Base-by-base conservation (phyloP, 2,113 vertebrate species). In the Macrotis lagotis region DNA sequence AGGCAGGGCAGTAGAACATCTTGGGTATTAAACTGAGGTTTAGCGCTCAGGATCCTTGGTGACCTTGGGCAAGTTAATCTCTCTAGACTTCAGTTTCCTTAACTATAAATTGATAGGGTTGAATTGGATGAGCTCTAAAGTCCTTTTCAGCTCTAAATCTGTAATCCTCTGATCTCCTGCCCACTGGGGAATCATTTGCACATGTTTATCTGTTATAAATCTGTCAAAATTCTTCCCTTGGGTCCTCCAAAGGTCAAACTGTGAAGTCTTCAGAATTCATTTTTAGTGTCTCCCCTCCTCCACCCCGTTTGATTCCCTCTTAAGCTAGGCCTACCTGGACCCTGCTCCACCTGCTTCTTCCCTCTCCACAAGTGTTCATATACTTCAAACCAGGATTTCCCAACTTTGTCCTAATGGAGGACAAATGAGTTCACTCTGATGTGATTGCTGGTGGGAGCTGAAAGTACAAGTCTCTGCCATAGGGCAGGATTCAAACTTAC, bases 191-290 rank as follows among this genome's bases (percentile, higher is more conserved):
- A 83, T 83, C 66, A 83, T 83, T 83, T 83, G 24, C 37, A 83
- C 66, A 83, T 44, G 16, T 44, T 83, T 83, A 83, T 83, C n/a
- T 83, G n/a, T 83, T 83, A 44, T 83, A 83, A 83, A 83, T 83
- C 66, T 83, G 66, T 16, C 2, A 7, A 24, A 83, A 83, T 83
- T 44, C 66, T 83, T 83, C 66, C 66, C 66, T 24, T 44, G n/a
- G n/a, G 89, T 26, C 96, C 96, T 96, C 90, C 92, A 93, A 94
- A 90, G 48, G 89, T 48, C 89, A 90, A 49, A 49, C 10, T 31
- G 48, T 47, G 88, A 89, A 89, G n/a, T 83, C 66, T 83, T 44
- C 66, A 44, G 14, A 83, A 24, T 1, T 83, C 37, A 74, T 74
- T 37, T 53, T 66, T 37, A 66, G 59, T 66, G 59, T 66, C 37